Evolutionary conservation across 2,888 invertebrate species (phyloP).

Genomic region (Masnerella sp.): DNA sequence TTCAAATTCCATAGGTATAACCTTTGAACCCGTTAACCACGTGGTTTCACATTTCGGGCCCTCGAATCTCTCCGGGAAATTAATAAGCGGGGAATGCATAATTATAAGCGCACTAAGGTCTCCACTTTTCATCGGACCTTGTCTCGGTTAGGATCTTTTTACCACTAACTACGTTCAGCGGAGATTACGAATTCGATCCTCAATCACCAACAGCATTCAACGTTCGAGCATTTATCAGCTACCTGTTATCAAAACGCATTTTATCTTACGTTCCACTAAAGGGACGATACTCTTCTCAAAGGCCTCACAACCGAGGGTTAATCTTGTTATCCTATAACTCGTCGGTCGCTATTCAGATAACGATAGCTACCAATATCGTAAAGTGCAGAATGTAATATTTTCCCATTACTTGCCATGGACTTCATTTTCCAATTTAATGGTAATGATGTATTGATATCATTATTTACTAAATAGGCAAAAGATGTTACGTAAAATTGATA

Average conservation of each 20-base stretch:
- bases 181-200: slow-evolving; percentile 23
- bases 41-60: slow-evolving; percentile 2
- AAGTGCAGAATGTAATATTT: too few relatives aligned
- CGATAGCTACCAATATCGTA: too few relatives aligned
- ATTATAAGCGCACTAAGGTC: slow-evolving; percentile 53
- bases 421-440: too few relatives aligned
- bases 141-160: slow-evolving; percentile 26
- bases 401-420: too few relatives aligned
- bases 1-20: too few relatives aligned
- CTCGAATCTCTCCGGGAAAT: slow-evolving; percentile 49
- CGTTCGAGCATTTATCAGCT: slow-evolving; percentile 37
- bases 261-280: slow-evolving; percentile 23
- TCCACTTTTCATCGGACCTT: slow-evolving; percentile 16
- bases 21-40: too few relatives aligned
- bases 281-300: background rate
- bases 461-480: too few relatives aligned
- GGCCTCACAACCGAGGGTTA: background rate
- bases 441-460: too few relatives aligned
- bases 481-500: too few relatives aligned
- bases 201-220: slow-evolving; percentile 39
- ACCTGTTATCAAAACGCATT: slow-evolving; percentile 18
- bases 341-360: background rate
- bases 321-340: slow-evolving; percentile 2
- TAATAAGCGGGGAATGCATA: slow-evolving; percentile 54
- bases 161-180: slow-evolving; percentile 47